Conservation (phyloP, 2,797 vertebrate genomes). For the Borostomias antarcticus region DNA sequence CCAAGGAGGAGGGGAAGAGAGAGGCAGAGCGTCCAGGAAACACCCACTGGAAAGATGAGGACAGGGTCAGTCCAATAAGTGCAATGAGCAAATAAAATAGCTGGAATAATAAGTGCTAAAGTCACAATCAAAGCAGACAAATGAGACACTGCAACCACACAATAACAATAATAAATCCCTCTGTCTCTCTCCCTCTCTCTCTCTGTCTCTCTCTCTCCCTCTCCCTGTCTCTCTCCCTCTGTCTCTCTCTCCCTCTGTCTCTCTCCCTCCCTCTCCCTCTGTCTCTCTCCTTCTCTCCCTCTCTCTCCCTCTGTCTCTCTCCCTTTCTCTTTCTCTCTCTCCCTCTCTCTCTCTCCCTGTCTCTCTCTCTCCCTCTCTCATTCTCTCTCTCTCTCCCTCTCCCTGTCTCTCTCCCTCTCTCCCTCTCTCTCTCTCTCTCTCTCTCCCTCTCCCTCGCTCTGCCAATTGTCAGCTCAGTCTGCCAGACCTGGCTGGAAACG, state of each 20-base stretch:
- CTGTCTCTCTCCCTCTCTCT: not conserved
- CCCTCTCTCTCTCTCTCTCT: not conserved
- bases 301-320: not conserved
- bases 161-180: conserved; percentile 3
- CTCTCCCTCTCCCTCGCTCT: conserved; percentile 2
- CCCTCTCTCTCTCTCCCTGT: too few relatives aligned
- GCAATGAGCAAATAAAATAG: too few relatives aligned
- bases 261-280: not conserved
- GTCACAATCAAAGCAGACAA: too few relatives aligned
- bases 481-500: too few relatives aligned
- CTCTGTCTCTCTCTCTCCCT: too few relatives aligned
- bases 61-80: too few relatives aligned
- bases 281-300: not conserved
- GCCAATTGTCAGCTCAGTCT: not conserved
- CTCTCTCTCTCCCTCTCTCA: not conserved
- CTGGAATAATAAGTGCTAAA: too few relatives aligned
- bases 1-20: not conserved
- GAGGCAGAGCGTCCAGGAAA: too few relatives aligned
- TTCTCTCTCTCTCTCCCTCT: conserved; percentile 4
- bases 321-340: too few relatives aligned
- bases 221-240: not conserved
- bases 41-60: too few relatives aligned
- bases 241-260: not conserved
- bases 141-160: not conserved
- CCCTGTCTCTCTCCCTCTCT: not conserved